Evolutionary conservation across 2,113 vertebrate species (phyloP).

Genomic region (Elachura formosa): DNA sequence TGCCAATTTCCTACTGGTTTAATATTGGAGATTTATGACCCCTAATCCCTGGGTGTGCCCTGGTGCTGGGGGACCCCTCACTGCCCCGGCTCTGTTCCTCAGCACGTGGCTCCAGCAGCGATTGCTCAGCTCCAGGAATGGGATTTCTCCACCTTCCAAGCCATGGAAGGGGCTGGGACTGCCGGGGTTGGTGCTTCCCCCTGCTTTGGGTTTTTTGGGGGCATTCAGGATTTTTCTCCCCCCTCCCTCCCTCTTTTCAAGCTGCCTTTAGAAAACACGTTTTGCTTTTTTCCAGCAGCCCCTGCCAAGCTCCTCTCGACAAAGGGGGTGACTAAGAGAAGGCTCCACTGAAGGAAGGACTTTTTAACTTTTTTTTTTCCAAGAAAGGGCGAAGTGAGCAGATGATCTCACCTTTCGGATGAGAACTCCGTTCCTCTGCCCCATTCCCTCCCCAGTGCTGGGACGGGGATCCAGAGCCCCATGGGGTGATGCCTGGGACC

Average conservation of each 20-base stretch:
- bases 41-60: not conserved
- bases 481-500: not conserved
- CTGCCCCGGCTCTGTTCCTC: not conserved
- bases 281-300: slow-evolving; percentile 64
- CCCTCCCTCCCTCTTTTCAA: not conserved
- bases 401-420: slow-evolving; percentile 70
- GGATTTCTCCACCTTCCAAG: not conserved
- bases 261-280: slow-evolving; percentile 25
- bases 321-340: slow-evolving; percentile 71
- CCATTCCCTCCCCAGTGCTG: not conserved
- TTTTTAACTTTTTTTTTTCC: slow-evolving; percentile 44
- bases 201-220: not conserved
- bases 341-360: slow-evolving; percentile 51
- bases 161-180: not conserved
- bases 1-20: slow-evolving; percentile 14
- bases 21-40: slow-evolving; percentile 43
- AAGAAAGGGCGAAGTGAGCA: slow-evolving; percentile 38
- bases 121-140: not conserved
- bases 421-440: not conserved
- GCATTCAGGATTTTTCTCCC: not conserved
- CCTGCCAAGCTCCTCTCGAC: slow-evolving; percentile 70
- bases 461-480: not conserved
- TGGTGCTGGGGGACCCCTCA: not conserved
- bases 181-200: fast-evolving
- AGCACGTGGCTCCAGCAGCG: not conserved